These are phyloP conservation scores for Taenioides sp. DNA, from an alignment of 2,797 vertebrate genomes.

Conservation along the genomic window DNA sequence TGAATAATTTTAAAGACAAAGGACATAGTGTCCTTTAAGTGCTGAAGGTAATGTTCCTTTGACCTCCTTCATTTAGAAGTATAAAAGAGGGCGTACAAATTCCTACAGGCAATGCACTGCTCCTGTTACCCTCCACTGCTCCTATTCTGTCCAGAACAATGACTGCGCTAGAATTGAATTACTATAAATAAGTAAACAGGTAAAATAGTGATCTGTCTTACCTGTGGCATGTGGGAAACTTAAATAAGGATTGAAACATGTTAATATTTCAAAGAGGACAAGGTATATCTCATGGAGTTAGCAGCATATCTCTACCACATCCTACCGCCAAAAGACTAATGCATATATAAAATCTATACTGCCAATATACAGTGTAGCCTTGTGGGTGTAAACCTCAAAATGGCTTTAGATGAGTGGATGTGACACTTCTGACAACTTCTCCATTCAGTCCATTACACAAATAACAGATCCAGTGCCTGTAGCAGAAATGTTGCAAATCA, in stretches of 20 bases:
- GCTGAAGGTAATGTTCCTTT: slow-evolving; percentile 45
- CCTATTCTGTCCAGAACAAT: slow-evolving; percentile 57
- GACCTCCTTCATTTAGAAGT: slow-evolving; percentile 54
- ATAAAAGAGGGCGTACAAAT: slow-evolving; percentile 58
- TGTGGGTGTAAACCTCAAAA: slow-evolving; percentile 16
- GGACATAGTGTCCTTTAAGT: slow-evolving; percentile 19
- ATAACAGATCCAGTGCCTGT: slow-evolving; percentile 44
- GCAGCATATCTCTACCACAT: not conserved
- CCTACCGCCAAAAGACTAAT: slow-evolving; percentile 1
- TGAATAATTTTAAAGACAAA: slow-evolving; percentile 18
- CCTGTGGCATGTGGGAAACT: slow-evolving; percentile 17
- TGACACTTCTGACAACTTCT: slow-evolving; percentile 62
- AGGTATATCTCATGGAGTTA: not conserved
- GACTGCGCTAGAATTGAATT: slow-evolving; percentile 35
- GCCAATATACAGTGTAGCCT: slow-evolving; percentile 21
- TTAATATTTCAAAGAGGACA: not conserved
- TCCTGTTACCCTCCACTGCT: slow-evolving; percentile 53
- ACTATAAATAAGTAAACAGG: slow-evolving; percentile 54
- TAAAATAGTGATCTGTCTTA: slow-evolving; percentile 17
- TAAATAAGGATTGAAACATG: slow-evolving; percentile 14
- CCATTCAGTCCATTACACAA: slow-evolving; percentile 62
- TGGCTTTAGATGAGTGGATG: slow-evolving; percentile 42
- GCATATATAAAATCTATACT: slow-evolving; percentile 12
- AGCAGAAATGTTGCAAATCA: slow-evolving; percentile 47
- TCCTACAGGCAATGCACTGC: slow-evolving; percentile 39